Conservation (phyloP, 2,888 invertebrate species). For the Leptinotarsa haldemani region DNA sequence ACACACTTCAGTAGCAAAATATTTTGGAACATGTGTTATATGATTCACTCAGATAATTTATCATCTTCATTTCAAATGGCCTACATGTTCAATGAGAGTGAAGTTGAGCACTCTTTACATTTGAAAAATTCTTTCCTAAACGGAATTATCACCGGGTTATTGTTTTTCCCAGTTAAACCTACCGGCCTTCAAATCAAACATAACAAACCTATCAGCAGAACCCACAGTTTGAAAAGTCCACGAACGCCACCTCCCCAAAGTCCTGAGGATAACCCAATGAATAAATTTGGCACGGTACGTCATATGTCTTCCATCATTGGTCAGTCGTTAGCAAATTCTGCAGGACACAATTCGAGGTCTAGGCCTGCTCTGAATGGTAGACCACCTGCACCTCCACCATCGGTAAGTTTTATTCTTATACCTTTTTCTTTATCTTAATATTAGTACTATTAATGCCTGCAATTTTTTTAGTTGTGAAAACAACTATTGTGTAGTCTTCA, state of each 20-base stretch:
- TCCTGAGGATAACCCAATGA: slow-evolving; percentile 54
- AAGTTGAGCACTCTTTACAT: background rate
- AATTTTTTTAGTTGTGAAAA: too few species aligned
- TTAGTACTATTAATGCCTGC: too few species aligned
- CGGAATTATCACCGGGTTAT: background rate
- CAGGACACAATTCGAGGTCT: slow-evolving; percentile 55
- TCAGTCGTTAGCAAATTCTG: slow-evolving; percentile 66
- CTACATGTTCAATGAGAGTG: too few species aligned
- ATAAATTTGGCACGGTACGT: slow-evolving; percentile 64
- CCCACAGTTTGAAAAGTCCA: slow-evolving; percentile 87
- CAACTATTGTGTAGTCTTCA: too few species aligned
- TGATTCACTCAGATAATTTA: too few species aligned
- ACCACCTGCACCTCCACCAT: slow-evolving; percentile 63
- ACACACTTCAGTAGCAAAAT: too few species aligned
- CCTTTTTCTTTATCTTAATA: background rate
- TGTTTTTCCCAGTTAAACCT: slow-evolving; percentile 66
- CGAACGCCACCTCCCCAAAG: slow-evolving; percentile 74
- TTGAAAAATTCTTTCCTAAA: background rate
- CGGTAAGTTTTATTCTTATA: slow-evolving; percentile 47
- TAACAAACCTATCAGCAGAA: slow-evolving; percentile 71
- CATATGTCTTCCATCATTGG: slow-evolving; percentile 67
- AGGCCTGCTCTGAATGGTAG: slow-evolving; percentile 58
- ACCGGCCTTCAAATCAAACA: slow-evolving; percentile 74
- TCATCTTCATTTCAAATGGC: too few species aligned
- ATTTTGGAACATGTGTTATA: too few species aligned